These are phyloP conservation scores for Hypanus sabinus DNA, from an alignment of 2,113 vertebrate genomes.

Conservation along the genomic window DNA sequence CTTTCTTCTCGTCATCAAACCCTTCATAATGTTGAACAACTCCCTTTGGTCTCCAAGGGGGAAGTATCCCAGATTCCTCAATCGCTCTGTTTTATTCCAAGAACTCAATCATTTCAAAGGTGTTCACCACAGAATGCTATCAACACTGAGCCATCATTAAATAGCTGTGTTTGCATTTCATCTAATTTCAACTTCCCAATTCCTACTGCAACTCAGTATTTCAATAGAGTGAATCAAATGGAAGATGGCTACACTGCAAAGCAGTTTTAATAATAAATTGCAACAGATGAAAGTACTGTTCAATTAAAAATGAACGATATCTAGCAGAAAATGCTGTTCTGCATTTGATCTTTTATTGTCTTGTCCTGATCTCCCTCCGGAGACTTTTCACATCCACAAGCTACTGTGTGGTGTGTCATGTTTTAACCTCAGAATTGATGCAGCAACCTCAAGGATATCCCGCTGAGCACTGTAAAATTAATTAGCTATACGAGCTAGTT, in stretches of 20 bases:
- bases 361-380: neutral
- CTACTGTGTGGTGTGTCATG: slow-evolving; percentile 15
- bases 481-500: slow-evolving; percentile 42
- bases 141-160: neutral
- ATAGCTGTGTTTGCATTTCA: neutral
- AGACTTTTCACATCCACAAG: neutral
- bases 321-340: neutral
- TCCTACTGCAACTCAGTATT: neutral
- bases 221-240: neutral
- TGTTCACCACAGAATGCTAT: neutral
- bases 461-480: slow-evolving; percentile 44
- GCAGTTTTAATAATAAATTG: neutral
- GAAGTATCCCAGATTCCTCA: neutral
- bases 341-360: neutral
- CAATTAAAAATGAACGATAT: neutral
- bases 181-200: neutral
- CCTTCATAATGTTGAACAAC: neutral
- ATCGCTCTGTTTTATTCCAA: neutral
- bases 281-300: neutral
- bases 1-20: neutral
- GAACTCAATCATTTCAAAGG: neutral
- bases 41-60: neutral
- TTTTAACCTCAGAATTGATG: slow-evolving; percentile 42
- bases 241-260: neutral
- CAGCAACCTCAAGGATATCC: slow-evolving; percentile 41